phyloP scores from a whole-genome alignment of 2,797 vertebrate genomes.

The Australoheros facetus region DNA sequence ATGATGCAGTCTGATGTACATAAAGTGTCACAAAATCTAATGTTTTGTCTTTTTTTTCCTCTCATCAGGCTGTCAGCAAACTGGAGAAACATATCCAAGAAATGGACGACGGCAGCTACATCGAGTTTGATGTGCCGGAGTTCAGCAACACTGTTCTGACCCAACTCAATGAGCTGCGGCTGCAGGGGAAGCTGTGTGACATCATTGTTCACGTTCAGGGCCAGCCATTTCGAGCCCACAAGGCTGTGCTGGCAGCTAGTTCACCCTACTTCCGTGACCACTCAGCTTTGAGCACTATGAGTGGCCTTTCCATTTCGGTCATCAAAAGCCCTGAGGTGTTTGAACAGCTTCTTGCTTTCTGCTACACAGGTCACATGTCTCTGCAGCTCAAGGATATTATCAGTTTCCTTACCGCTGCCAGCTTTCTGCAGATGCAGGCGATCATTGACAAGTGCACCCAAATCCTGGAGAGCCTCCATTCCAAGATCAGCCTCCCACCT shows the following conservation, averaged over 20 bases:
- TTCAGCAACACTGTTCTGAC: slow-evolving; percentile 97
- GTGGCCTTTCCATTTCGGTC: slow-evolving; percentile 97
- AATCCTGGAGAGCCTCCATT: slow-evolving; percentile 97
- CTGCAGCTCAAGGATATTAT: slow-evolving; percentile 97
- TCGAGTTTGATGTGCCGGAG: slow-evolving; percentile 98
- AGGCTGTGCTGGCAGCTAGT: slow-evolving; percentile 96
- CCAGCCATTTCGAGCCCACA: slow-evolving; percentile 96
- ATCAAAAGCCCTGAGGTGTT: slow-evolving; percentile 98
- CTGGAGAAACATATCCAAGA: slow-evolving; percentile 85
- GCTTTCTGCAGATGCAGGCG: slow-evolving; percentile 98
- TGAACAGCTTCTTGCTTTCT: slow-evolving; percentile 96
- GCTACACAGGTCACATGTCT: slow-evolving; percentile 99
- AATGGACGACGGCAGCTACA: slow-evolving; percentile 99
- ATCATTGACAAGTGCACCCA: slow-evolving; percentile 99
- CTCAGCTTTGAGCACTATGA: slow-evolving; percentile 97
- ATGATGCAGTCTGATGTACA: neutral
- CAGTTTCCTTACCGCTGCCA: slow-evolving; percentile 97
- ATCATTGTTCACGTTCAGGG: slow-evolving; percentile 99
- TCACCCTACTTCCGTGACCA: slow-evolving; percentile 99
- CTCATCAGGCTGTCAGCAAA: slow-evolving; percentile 76
- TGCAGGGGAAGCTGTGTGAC: slow-evolving; percentile 98
- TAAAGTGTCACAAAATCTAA: neutral
- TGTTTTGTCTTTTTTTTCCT: neutral
- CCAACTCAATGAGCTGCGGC: slow-evolving; percentile 95
- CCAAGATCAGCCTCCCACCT: slow-evolving; percentile 91